phyloP scores from a whole-genome alignment of 2,888 invertebrate species.

The Athalia cordata region DNA sequence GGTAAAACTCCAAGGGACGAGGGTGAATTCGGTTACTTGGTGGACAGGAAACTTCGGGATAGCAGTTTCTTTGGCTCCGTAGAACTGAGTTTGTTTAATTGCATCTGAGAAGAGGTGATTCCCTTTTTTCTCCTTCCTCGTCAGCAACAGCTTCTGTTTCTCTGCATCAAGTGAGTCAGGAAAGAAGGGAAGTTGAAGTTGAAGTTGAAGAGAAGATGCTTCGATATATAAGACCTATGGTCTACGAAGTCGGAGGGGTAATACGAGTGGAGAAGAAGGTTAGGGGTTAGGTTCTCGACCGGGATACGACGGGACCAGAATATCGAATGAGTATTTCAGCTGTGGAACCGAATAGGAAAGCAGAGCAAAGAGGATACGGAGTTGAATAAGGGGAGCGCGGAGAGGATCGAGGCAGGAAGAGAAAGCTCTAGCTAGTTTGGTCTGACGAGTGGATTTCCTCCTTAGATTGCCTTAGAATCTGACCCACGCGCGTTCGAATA shows the following conservation, averaged over 20 bases:
- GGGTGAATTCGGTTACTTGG: not conserved
- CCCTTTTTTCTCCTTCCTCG: not conserved
- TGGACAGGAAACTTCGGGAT: not conserved
- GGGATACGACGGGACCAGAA: constrained; percentile 39
- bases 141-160: constrained; percentile 36
- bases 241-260: constrained; percentile 20
- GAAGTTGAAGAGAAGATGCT: not conserved
- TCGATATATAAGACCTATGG: not conserved
- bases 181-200: not conserved
- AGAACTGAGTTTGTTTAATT: constrained; percentile 45
- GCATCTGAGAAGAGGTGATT: constrained; percentile 32
- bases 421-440: constrained; percentile 35
- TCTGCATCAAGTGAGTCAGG: constrained; percentile 3
- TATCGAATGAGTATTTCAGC: constrained; percentile 35
- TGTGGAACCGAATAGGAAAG: constrained; percentile 22
- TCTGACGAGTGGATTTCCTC: constrained; percentile 40
- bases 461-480: not conserved
- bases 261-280: constrained; percentile 12
- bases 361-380: not conserved
- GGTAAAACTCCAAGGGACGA: no score
- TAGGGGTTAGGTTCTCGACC: constrained; percentile 16
- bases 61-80: not conserved
- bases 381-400: not conserved
- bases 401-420: not conserved
- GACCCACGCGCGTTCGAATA: constrained; percentile 16